Conservation (phyloP, 2,888 invertebrate species). For the Drosophila peninsularis region DNA sequence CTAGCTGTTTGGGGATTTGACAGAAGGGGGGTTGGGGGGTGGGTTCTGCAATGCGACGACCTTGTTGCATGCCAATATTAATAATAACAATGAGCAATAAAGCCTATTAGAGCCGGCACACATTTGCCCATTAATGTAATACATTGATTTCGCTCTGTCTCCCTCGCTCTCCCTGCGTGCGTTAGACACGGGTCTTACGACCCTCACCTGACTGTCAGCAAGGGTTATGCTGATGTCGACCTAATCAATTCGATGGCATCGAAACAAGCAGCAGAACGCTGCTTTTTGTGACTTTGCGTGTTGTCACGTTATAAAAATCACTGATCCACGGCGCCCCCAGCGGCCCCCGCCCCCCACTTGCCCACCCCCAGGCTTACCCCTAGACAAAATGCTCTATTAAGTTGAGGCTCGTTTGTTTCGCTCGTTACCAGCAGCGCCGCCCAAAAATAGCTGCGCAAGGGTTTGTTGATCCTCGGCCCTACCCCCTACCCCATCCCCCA, state of each 20-base stretch:
- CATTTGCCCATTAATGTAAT: conserved; percentile 80
- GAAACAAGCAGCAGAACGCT: conserved; percentile 37
- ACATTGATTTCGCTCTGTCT: conserved; percentile 76
- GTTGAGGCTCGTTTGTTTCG: conserved; percentile 67
- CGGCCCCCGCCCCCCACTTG: conserved; percentile 6
- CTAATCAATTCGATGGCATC: conserved; percentile 65
- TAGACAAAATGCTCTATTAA: conserved; percentile 20
- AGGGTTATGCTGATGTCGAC: conserved; percentile 67
- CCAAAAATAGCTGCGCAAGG: conserved; percentile 21
- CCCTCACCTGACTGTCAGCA: conserved; percentile 29
- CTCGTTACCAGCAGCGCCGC: conserved; percentile 75
- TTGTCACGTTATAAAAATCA: conserved; percentile 85
- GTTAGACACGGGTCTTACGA: background rate
- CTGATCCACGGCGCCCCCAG: conserved; percentile 66
- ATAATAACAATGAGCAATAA: conserved; percentile 80
- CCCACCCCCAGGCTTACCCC: background rate
- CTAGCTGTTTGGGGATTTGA: conserved; percentile 16
- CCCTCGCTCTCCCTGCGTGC: background rate
- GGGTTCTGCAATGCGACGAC: conserved; percentile 54
- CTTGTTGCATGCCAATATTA: conserved; percentile 80
- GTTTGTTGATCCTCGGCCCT: conserved; percentile 51
- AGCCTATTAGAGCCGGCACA: conserved; percentile 80
- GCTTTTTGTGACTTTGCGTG: conserved; percentile 82
- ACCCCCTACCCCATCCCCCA: background rate
- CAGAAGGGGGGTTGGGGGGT: background rate